Evolutionary conservation across 2,888 invertebrate genomes (phyloP), one percentile per base, ranked within the genome.

Genomic region (Hirtodrosophila duncani): DNA sequence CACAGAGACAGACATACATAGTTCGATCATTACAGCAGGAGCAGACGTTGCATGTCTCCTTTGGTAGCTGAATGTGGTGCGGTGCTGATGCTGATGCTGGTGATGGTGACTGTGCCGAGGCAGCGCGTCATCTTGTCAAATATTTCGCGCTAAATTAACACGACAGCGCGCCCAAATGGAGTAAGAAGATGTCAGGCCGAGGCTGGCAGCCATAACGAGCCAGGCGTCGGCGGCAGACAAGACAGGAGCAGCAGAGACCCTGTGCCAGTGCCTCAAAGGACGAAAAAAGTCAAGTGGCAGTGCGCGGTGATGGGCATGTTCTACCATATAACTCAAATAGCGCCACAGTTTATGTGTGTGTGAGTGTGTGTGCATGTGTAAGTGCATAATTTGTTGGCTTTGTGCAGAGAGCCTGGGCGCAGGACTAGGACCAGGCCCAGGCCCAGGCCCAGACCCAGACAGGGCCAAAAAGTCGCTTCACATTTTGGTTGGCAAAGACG

Each of bases 141-240:
- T 74, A 74, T 74, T 74, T 80, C 72, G 72, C 80, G 72, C 72
- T 80, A 74, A 74, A 74, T 74, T 74, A 74, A 80, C 72, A 74
- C 72, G 72, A 74, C 72, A 74, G 78, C 66, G 66, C 72, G 72
- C 77, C 80, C 72, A 79, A 72, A 72, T 79, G 72, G 72, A 71
- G 80, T 62, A 75, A 79, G 68, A 71, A 67, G 80, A 79, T 74
- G 66, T 68, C 72, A 77, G 68, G 26, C 65, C 45, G 65, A 77
- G 68, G 26, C 65, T 45, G 65, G 45, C 74, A 64, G 60, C 39
- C 63, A 63, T 29, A 38, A 38, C 24, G 37, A 38, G 43, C 27
- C 9, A 37, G 50, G 37, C 36, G 36, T 9, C 8, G 26, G 30
- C 23, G 21, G 11, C 24, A 16, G 24, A 18, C 20, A 18, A 33